Conservation (phyloP, 2,888 invertebrate species). For the Parnassius orleans region DNA sequence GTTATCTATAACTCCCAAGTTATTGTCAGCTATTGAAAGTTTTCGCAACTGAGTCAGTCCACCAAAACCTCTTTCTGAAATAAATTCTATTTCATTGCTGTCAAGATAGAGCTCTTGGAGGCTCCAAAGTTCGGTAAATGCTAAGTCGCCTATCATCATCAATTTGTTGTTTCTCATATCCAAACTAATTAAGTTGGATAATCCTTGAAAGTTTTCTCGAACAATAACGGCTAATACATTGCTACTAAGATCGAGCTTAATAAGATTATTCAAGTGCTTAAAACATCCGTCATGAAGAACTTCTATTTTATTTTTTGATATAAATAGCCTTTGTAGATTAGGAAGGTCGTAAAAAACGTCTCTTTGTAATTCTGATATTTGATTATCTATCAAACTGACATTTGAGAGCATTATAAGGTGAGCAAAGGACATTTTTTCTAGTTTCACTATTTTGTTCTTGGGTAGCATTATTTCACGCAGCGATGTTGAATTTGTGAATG, state of each 20-base stretch:
- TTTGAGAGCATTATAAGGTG: constrained; percentile 86
- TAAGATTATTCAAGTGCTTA: constrained; percentile 85
- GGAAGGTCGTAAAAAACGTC: constrained; percentile 89
- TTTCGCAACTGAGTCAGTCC: constrained; percentile 87
- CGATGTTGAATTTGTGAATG: constrained; percentile 87
- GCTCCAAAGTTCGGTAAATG: constrained; percentile 89
- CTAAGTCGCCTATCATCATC: constrained; percentile 89
- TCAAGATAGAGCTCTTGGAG: constrained; percentile 86
- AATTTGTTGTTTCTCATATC: constrained; percentile 89
- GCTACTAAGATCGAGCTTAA: constrained; percentile 89
- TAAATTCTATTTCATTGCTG: constrained; percentile 86
- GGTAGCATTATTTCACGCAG: constrained; percentile 85
- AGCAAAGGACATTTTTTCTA: constrained; percentile 87
- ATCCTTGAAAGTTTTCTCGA: constrained; percentile 88
- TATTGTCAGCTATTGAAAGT: constrained; percentile 88
- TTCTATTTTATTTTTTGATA: constrained; percentile 92
- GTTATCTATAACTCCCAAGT: constrained; percentile 85
- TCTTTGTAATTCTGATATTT: constrained; percentile 86
- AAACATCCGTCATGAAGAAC: constrained; percentile 93
- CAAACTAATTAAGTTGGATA: constrained; percentile 86
- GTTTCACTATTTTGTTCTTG: constrained; percentile 85
- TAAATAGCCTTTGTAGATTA: constrained; percentile 85
- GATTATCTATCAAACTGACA: constrained; percentile 88
- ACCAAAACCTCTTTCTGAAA: constrained; percentile 88
- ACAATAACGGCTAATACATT: constrained; percentile 88